phyloP scores from a whole-genome alignment of 1,140 invertebrate species.

The Chlorops oryzae region DNA sequence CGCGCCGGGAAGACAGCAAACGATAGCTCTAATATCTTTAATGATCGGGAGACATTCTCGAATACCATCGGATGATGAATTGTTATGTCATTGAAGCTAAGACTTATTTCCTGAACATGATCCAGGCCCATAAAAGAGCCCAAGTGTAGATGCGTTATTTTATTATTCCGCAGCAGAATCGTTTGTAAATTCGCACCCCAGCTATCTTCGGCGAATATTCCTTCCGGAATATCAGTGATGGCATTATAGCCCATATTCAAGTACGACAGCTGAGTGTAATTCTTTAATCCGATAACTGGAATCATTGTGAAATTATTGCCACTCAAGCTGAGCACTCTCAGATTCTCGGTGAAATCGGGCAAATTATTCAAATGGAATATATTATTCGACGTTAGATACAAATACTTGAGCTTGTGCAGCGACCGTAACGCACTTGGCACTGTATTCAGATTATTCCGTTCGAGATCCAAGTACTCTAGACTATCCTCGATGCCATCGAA shows the following conservation, averaged over 20 bases:
- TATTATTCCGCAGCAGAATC: conserved; percentile 77
- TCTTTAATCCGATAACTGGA: conserved; percentile 60
- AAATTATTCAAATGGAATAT: conserved; percentile 53
- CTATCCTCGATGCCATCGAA: conserved; percentile 65
- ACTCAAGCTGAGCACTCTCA: conserved; percentile 72
- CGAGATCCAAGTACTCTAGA: conserved; percentile 76
- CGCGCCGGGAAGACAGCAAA: conserved; percentile 74
- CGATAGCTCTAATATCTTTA: conserved; percentile 78
- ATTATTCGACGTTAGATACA: conserved; percentile 77
- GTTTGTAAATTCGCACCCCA: conserved; percentile 79
- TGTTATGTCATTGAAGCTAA: conserved; percentile 81
- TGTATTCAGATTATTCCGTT: conserved; percentile 66
- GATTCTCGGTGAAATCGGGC: conserved; percentile 49
- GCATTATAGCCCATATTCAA: conserved; percentile 83
- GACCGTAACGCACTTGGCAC: conserved; percentile 63
- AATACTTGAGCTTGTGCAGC: conserved; percentile 64
- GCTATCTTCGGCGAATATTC: conserved; percentile 60
- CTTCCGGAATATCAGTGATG: conserved; percentile 65
- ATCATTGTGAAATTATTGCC: conserved; percentile 71
- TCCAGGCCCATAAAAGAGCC: conserved; percentile 65
- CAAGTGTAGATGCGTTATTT: conserved; percentile 65
- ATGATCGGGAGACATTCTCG: conserved; percentile 60
- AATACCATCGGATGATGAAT: conserved; percentile 73
- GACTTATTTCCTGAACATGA: conserved; percentile 73
- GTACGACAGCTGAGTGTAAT: conserved; percentile 65